Conservation (phyloP, 1,140 invertebrate species). For the Sarcophaga peregrina region DNA sequence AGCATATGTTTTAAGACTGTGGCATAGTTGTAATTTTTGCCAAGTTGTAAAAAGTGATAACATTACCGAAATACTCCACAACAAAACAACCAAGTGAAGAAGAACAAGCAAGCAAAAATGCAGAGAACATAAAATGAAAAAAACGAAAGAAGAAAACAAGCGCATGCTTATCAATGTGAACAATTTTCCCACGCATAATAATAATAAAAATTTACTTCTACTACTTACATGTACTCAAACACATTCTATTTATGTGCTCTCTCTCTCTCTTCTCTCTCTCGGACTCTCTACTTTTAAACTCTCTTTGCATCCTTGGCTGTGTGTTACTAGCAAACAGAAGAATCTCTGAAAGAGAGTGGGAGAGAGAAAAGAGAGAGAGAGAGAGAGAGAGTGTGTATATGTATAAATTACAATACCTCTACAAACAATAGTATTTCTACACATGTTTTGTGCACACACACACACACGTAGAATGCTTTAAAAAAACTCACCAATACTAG, state of each 20-base stretch:
- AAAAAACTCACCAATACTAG: background rate
- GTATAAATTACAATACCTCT: constrained; percentile 11
- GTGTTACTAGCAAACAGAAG: background rate
- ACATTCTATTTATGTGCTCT: background rate
- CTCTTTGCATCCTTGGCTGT: background rate
- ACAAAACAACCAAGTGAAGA: background rate
- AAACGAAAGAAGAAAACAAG: background rate
- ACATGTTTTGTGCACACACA: constrained; percentile 16
- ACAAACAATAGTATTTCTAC: background rate
- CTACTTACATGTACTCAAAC: background rate
- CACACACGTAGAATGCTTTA: background rate
- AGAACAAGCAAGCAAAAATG: background rate
- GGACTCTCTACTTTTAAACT: background rate
- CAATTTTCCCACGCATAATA: background rate
- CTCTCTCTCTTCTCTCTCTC: constrained; percentile 6
- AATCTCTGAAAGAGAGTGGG: no score
- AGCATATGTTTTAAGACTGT: background rate
- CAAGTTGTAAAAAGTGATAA: background rate
- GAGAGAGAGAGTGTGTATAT: no score
- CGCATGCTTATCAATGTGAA: background rate
- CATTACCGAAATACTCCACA: background rate
- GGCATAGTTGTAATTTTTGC: background rate
- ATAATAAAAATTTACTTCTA: background rate
- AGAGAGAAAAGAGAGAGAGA: no score
- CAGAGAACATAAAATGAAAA: background rate